Base-by-base conservation (phyloP, 2,888 invertebrate species). In the Phengaris alcon region DNA sequence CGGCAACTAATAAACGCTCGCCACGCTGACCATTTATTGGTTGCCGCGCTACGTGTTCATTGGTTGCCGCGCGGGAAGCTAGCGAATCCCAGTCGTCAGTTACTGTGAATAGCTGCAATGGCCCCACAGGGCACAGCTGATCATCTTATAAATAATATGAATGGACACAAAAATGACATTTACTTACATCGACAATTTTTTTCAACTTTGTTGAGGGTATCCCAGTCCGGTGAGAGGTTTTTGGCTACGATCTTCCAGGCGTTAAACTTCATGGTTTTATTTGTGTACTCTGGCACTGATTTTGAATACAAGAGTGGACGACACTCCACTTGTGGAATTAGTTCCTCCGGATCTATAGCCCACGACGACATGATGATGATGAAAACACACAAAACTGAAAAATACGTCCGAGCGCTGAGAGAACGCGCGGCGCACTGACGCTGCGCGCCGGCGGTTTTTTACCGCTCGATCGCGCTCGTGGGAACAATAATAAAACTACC, bases 371-470 rank as follows among this genome's bases (percentile, higher is more conserved):
- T 35, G 48, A 1, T 48, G 48, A 48, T 48, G 48, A 48, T 48
- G 12, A 52, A 12, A 52, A 52, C 52, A 9, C 9, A 52, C 52
- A 9, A 7, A 44, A 22, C 64, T 12, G 35, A 5, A 22, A 35
- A 64, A 35, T 44, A 64, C 64, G 64, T 64, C 64, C 22, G 64
- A 44, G 64, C 64, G 12, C 35, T 12, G 64, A 13, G 10, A 15
- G 64, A 64, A 64, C 35, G 64, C 64, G 64, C 35, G 64, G 64
- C 64, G 64, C 64, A 64, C 64, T 64, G 35, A 64, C 64, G 64
- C 64, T 12, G 35, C 22, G 64, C 64, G 64, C 6, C 64, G 64
- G 64, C 64, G 64, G 6, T 64, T 13, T 64, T 64, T 64, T 64
- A 15, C 64, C 64, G 64, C 64, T 64, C 35, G 35, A 44, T 64